Evolutionary conservation across 2,888 invertebrate genomes (phyloP), one percentile per base, ranked within the genome.

Genomic region (Drosophila stalkeri): DNA sequence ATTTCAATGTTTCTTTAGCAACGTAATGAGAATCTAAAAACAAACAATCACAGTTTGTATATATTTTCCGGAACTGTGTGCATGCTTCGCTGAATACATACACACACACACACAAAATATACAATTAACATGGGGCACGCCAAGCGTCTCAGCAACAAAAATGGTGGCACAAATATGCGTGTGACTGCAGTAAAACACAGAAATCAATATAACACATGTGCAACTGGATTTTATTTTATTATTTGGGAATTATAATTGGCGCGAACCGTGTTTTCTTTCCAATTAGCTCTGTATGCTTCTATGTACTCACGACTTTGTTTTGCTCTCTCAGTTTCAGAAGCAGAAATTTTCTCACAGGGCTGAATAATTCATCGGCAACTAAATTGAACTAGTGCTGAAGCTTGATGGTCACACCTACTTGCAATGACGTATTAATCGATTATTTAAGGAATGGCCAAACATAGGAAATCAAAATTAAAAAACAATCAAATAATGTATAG

Each of bases 361-460:
- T 71, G 77, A 65, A 99, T 16, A 0, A 57, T 18, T 0, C n/a
- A 31, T 39, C 35, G 18, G n/a, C 20, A 16, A 20, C 3, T n/a
- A 2, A 11, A 59, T 52, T 43, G 63, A 79, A 74, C 59, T 41
- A 35, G 55, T 55, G 9, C 12, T 33, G 2, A 8, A 33, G 23
- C 9, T 5, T 52, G 51, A 31, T 44, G 66, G 79, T 49, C 74
- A 61, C 79, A 49, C 54, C n/a, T 12, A 31, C 11, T 11, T 7
- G 2, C 14, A 20, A 14, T 12, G 16, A n/a, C 1, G 12, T 31
- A 31, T 31, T 31, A 6, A 5, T 33, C 33, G 31, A 27, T 23
- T 27, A n/a, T n/a, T 39, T 11, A 6, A 6, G 5, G 1, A 27
- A 27, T 27, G 27, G 6, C 27, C 6, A 27, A 27, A 27, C 6